phyloP scores from a whole-genome alignment of 2,797 vertebrate species.

The Typhlichthys eigenmanni region DNA sequence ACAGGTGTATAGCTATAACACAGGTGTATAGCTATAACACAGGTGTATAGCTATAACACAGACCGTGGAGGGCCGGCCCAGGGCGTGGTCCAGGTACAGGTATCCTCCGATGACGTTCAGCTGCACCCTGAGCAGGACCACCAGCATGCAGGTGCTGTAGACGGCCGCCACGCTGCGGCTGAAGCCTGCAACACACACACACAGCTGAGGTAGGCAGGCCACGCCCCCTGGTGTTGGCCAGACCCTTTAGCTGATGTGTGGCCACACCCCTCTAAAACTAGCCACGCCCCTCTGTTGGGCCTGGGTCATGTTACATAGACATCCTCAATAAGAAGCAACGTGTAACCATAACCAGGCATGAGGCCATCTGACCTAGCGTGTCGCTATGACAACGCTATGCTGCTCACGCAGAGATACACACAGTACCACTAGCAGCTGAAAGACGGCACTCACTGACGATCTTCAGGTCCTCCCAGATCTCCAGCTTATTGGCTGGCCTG shows the following conservation, averaged over 20 bases:
- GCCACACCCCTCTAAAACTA: neutral
- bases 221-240: no score
- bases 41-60: neutral
- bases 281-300: no score
- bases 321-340: no score
- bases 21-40: no score
- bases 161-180: conserved; percentile 91
- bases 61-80: conserved; percentile 82
- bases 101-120: conserved; percentile 97
- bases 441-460: conserved; percentile 88
- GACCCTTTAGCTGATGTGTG: neutral
- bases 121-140: conserved; percentile 91
- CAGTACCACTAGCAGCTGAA: neutral
- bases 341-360: no score
- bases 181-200: conserved; percentile 80
- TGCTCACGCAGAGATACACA: neutral
- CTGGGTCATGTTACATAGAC: no score
- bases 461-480: conserved; percentile 98
- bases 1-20: no score
- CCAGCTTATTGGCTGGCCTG: conserved; percentile 93
- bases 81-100: conserved; percentile 93
- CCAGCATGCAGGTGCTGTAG: conserved; percentile 96
- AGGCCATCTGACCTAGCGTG: neutral
- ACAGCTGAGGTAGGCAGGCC: neutral
- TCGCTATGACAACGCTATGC: neutral